phyloP scores from a whole-genome alignment of 2,888 invertebrate genomes.

The Parnassius orleans region DNA sequence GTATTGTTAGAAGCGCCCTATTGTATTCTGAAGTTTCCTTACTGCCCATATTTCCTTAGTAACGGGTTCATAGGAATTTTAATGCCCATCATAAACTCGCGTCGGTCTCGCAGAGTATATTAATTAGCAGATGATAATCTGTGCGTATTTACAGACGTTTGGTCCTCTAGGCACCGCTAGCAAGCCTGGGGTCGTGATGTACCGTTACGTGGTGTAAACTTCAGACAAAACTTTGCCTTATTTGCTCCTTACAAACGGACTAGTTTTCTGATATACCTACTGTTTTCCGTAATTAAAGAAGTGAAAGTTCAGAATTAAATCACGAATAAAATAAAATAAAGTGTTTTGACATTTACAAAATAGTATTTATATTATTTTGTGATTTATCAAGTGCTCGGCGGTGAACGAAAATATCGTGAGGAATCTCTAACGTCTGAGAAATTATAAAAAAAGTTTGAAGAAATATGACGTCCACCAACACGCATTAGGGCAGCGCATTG shows the following conservation, averaged over 20 bases:
- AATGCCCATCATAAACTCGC: constrained; percentile 12
- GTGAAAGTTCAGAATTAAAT: constrained; percentile 13
- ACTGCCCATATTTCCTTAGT: background rate
- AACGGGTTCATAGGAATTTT: background rate
- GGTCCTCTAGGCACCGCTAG: constrained; percentile 8
- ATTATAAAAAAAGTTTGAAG: too few relatives aligned
- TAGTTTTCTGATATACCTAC: background rate
- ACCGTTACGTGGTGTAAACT: constrained; percentile 3
- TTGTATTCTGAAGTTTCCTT: constrained; percentile 1
- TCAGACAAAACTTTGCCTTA: constrained; percentile 14
- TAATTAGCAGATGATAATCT: constrained; percentile 31
- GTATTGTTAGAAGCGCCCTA: background rate
- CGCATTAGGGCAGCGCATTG: too few relatives aligned
- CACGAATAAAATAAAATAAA: background rate
- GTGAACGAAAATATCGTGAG: too few relatives aligned
- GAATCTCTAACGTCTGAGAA: too few relatives aligned
- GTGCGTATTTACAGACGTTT: constrained; percentile 13
- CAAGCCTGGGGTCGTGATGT: constrained; percentile 1
- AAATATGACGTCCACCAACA: too few relatives aligned
- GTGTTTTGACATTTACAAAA: too few relatives aligned
- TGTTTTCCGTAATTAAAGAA: constrained; percentile 10
- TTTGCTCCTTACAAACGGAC: background rate
- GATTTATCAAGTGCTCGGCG: too few relatives aligned
- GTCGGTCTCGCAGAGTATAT: constrained; percentile 26
- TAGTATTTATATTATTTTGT: too few relatives aligned